These are phyloP conservation scores for Temnothorax nylanderi DNA, from an alignment of 1,140 invertebrate genomes.

Conservation along the genomic window DNA sequence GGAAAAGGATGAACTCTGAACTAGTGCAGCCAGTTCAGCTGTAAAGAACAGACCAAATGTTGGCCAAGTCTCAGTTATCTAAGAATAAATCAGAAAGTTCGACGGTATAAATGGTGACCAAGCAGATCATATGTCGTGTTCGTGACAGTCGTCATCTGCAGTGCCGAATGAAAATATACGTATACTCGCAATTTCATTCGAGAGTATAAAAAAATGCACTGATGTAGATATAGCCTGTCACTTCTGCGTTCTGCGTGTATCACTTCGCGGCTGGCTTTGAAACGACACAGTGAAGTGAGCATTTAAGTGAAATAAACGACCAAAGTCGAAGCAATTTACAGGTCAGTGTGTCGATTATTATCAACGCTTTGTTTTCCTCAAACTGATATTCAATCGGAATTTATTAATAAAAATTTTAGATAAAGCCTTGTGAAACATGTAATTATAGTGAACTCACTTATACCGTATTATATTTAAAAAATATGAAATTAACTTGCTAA, in stretches of 20 bases:
- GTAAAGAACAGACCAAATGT: no score
- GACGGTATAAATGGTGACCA: background rate
- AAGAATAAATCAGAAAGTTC: constrained; percentile 32
- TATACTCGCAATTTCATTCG: background rate
- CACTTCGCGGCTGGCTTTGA: constrained; percentile 20
- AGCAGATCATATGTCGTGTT: constrained; percentile 3
- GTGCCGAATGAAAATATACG: background rate
- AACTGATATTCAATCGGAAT: background rate
- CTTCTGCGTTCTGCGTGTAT: constrained; percentile 6
- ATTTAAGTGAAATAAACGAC: background rate
- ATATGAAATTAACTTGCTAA: background rate
- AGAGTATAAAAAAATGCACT: constrained; percentile 51
- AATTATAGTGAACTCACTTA: background rate
- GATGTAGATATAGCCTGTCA: constrained; percentile 40
- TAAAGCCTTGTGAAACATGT: background rate
- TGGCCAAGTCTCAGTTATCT: background rate
- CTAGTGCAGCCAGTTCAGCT: no score
- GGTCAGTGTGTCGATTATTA: constrained; percentile 52
- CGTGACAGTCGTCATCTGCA: background rate
- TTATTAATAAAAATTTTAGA: background rate
- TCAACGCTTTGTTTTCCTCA: background rate
- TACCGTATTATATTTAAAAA: background rate
- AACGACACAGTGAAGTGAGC: constrained; percentile 39
- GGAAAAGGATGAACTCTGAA: no score
- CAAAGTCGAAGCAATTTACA: constrained; percentile 10